Conservation (phyloP, 2,113 vertebrate genomes). For the Hydropotes inermis region DNA sequence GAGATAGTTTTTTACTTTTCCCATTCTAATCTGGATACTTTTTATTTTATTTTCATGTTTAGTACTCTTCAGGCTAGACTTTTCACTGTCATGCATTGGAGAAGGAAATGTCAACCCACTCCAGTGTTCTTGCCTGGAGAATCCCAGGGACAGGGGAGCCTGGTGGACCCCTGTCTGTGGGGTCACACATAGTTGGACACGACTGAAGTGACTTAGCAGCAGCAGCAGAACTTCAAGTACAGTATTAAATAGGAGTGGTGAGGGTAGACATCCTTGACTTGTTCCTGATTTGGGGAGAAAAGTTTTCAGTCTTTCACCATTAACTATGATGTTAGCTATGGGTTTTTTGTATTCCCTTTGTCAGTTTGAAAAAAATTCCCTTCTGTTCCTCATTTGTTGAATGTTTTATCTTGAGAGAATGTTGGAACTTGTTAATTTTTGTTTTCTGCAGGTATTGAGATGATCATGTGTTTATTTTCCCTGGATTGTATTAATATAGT, state of each 20-base stretch:
- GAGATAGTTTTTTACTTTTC: neutral
- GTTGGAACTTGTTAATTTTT: neutral
- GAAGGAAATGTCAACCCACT: too few relatives aligned
- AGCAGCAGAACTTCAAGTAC: neutral
- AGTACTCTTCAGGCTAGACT: neutral
- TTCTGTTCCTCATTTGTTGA: neutral
- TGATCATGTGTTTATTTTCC: neutral
- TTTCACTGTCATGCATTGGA: too few relatives aligned
- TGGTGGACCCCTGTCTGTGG: too few relatives aligned
- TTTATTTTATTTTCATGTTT: conserved; percentile 11
- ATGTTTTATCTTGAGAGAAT: neutral
- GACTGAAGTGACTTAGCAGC: too few relatives aligned
- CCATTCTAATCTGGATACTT: neutral
- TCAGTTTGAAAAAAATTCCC: neutral
- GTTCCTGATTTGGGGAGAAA: neutral
- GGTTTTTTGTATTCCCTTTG: neutral
- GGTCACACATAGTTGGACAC: too few relatives aligned
- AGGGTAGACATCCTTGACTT: neutral
- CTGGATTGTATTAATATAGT: neutral
- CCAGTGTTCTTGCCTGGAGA: too few relatives aligned
- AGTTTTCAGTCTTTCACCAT: neutral
- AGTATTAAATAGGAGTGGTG: neutral
- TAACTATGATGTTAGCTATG: neutral
- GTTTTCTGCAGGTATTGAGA: neutral
- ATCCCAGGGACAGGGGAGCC: too few relatives aligned